Evolutionary conservation across 2,797 vertebrate species (phyloP).

Genomic region (Acanthornis magna): DNA sequence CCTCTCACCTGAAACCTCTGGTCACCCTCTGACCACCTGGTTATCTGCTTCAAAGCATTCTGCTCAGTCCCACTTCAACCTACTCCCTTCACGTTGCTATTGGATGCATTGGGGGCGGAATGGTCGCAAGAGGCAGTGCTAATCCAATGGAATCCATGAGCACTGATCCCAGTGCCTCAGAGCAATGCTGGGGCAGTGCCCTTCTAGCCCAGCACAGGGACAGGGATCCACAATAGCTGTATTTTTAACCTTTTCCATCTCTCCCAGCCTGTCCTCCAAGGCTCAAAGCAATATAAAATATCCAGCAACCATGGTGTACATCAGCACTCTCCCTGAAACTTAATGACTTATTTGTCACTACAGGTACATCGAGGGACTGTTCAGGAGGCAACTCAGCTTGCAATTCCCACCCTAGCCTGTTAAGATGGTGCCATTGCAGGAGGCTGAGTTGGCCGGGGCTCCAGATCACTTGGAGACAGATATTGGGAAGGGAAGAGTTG

Average conservation of each 20-base stretch:
- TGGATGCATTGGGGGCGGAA: background rate
- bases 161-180: background rate
- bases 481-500: background rate
- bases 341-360: background rate
- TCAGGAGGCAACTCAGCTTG: background rate
- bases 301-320: background rate
- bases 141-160: background rate
- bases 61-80: background rate
- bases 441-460: background rate
- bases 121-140: background rate
- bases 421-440: background rate
- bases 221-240: background rate
- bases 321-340: background rate
- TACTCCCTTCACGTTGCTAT: accelerated
- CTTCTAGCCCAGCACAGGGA: background rate
- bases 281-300: background rate
- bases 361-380: background rate
- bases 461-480: background rate
- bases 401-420: background rate
- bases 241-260: background rate
- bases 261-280: background rate
- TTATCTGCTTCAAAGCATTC: background rate
- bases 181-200: background rate
- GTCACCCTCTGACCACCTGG: background rate
- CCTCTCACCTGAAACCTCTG: background rate